A percentile compares a stretch with the other conserved stretches of the same genome.
Evolutionary conservation across 2,888 invertebrate genomes (phyloP).

Genomic region (Mesorhabditis sp.): DNA sequence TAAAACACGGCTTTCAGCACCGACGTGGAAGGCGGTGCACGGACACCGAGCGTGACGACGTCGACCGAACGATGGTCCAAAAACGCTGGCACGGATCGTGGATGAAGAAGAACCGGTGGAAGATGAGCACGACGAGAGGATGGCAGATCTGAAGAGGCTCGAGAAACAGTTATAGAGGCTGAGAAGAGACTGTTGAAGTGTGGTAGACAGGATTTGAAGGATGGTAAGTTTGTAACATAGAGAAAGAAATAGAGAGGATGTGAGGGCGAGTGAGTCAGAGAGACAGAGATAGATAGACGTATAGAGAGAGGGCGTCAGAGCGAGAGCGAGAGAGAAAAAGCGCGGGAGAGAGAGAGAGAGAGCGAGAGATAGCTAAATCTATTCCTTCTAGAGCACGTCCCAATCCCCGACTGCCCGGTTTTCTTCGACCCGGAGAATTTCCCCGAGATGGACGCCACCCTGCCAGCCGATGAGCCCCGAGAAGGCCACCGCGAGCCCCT

Average conservation of each 20-base stretch:
- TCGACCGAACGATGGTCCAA: neutral
- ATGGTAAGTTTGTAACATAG: no score
- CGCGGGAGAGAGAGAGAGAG: no score
- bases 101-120: neutral
- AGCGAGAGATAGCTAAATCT: no score
- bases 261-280: no score
- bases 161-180: neutral
- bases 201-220: neutral
- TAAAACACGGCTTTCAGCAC: neutral
- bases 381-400: neutral
- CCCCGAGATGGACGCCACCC: neutral
- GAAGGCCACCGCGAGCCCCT: no score
- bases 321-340: no score
- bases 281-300: no score
- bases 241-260: no score
- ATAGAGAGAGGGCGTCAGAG: no score
- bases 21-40: neutral
- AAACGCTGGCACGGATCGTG: neutral
- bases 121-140: no score
- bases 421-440: constrained; percentile 5
- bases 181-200: neutral
- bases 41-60: neutral
- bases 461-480: no score
- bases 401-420: constrained; percentile 3
- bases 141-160: neutral